Base-by-base conservation (phyloP, 2,113 vertebrate genomes). In the Bagarius yarrelli region DNA sequence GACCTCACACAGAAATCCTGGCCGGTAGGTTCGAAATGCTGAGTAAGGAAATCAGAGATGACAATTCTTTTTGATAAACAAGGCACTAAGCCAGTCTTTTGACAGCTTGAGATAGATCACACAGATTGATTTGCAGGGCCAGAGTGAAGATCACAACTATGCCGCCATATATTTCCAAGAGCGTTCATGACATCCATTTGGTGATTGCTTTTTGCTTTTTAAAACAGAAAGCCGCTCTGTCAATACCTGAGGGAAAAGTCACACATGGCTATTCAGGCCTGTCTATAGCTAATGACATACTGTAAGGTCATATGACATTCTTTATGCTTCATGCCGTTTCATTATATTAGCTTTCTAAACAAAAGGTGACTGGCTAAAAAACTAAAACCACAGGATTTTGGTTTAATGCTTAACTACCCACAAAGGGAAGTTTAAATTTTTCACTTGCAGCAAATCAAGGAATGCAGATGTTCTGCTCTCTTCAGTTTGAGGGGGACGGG, bases 141-240 rank as follows among this genome's bases (percentile, higher is more conserved):
- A 13, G 53, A 80, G 77, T 40, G 64, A 57, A 57, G 64, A 79
- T 55, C 16, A 55, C 63, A 27, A 69, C n/a, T 55, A 57, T 30
- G 16, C 52, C 2, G n/a, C 64, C 18, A 47, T 71, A 79, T 70
- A 44, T 60, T 80, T 60, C 50, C 55, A 32, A n/a, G n/a, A 12
- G 15, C 25, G 55, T 59, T 78, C 30, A 1, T 8, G 30, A 55
- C 61, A 16, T 34, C 78, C 66, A 71, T 80, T 80, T 80, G 47
- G 55, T 71, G 78, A 80, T 80, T 80, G 66, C 63, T 40, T 52
- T 79, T 36, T 64, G 50, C 76, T 16, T 70, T 70, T 69, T 34
- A 57, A 67, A 69, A 69, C 77, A 40, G 15, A n/a, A 59, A 57
- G 78, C 32, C 47, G 64, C 78, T 50, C 21, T 32, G 36, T 52